A percentile compares a stretch with the other conserved stretches of the same genome.
Evolutionary conservation across 2,888 invertebrate species (phyloP).

Genomic region (Drosophila niveifrons): DNA sequence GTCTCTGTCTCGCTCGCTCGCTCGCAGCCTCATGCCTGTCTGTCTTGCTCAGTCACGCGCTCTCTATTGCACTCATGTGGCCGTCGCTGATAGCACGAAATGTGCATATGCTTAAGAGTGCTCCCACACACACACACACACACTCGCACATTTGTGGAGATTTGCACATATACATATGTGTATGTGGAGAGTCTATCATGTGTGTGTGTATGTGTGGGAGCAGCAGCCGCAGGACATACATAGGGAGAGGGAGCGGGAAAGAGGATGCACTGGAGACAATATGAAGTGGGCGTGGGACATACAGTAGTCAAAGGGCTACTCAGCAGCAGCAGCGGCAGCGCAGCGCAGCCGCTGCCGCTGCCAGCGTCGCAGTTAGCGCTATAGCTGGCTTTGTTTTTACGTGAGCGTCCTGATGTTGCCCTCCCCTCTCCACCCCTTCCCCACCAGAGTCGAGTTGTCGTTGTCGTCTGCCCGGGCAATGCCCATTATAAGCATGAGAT

Average conservation of each 20-base stretch:
- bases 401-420: constrained; percentile 7
- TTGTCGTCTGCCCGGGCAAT: constrained; percentile 73
- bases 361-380: constrained; percentile 7
- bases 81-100: constrained; percentile 79
- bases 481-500: constrained; percentile 82
- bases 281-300: constrained; percentile 56
- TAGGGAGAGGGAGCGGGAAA: constrained; percentile 28
- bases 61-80: constrained; percentile 63
- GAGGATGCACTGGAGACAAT: constrained; percentile 65
- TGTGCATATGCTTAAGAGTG: constrained; percentile 80
- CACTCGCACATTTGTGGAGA: constrained; percentile 14
- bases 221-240: constrained; percentile 66
- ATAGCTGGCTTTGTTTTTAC: constrained; percentile 21
- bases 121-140: constrained; percentile 58
- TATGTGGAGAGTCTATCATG: constrained; percentile 16
- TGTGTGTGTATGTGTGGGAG: constrained; percentile 18
- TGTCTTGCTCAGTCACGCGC: constrained; percentile 48
- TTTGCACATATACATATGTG: constrained; percentile 1
- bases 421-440: neutral
- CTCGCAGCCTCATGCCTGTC: constrained; percentile 31
- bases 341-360: constrained; percentile 1
- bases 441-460: constrained; percentile 10
- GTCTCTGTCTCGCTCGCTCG: constrained; percentile 20
- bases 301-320: constrained; percentile 75
- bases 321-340: constrained; percentile 40